These are phyloP conservation scores for Panurus biarmicus DNA, from an alignment of 2,113 vertebrate genomes.

Conservation along the genomic window DNA sequence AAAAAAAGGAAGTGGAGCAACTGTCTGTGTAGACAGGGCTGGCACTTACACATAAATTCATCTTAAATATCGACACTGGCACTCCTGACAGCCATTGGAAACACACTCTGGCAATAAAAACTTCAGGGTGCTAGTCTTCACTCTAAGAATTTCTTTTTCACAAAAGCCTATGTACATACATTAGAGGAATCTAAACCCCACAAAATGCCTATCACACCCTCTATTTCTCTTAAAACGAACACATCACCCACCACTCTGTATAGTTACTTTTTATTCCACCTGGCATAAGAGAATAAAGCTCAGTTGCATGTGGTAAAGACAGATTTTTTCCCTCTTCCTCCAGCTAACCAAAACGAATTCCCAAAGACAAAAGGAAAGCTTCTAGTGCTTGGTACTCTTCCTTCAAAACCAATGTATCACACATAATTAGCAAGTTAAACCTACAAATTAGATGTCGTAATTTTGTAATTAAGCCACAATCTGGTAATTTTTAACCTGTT, in stretches of 20 bases:
- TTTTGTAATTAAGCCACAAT: constrained; percentile 55
- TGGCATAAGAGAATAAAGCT: background rate
- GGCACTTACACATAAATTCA: background rate
- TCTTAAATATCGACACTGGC: background rate
- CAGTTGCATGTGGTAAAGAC: background rate
- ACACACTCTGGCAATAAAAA: background rate
- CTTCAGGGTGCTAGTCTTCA: background rate
- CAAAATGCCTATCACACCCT: background rate
- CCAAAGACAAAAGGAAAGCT: constrained; percentile 28
- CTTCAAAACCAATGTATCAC: constrained; percentile 20
- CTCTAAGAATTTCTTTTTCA: background rate
- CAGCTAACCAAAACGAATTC: constrained; percentile 18
- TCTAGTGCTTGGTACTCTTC: constrained; percentile 22
- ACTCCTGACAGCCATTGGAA: background rate
- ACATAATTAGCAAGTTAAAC: constrained; percentile 56
- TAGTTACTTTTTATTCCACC: constrained; percentile 9
- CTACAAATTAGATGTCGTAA: constrained; percentile 41
- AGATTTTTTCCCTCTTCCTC: background rate
- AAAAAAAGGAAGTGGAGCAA: background rate
- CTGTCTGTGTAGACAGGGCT: background rate
- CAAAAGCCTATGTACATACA: background rate
- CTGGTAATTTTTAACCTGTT: constrained; percentile 49
- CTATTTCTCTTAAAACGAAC: background rate
- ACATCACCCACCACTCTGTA: background rate
- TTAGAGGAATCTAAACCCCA: background rate